Conservation (phyloP, 2,797 vertebrate genomes). For the Gastrophryne carolinensis region DNA sequence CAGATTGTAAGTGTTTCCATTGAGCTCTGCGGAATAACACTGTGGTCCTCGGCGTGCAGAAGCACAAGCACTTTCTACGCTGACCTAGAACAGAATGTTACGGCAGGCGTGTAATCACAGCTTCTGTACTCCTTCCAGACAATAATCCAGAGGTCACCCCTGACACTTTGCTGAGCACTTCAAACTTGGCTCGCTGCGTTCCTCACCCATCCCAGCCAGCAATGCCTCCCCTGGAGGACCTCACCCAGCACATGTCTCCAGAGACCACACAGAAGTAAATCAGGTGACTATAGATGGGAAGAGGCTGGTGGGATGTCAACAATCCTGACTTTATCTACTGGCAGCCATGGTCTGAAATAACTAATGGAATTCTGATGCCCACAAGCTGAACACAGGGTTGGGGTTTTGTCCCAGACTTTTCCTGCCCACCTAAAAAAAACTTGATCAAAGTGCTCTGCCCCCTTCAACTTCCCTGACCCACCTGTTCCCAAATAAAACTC, state of each 20-base stretch:
- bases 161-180: neutral
- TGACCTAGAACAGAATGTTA: constrained; percentile 26
- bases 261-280: constrained; percentile 33
- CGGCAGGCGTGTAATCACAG: constrained; percentile 3
- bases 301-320: no score
- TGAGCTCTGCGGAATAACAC: neutral
- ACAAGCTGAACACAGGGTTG: no score
- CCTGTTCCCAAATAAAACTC: no score
- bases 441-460: no score
- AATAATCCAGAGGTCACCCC: neutral
- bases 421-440: no score
- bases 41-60: neutral
- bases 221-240: constrained; percentile 1
- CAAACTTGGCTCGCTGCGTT: neutral
- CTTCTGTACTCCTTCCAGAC: constrained; percentile 8
- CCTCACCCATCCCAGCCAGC: neutral
- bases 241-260: neutral
- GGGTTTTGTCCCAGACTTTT: no score
- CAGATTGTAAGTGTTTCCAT: neutral
- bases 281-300: no score
- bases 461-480: no score
- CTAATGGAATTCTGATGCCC: no score
- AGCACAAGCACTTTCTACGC: neutral
- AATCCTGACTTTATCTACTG: no score
- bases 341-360: no score